Conservation (phyloP, 2,888 invertebrate species). For the Mechanitis mazaeus region DNA sequence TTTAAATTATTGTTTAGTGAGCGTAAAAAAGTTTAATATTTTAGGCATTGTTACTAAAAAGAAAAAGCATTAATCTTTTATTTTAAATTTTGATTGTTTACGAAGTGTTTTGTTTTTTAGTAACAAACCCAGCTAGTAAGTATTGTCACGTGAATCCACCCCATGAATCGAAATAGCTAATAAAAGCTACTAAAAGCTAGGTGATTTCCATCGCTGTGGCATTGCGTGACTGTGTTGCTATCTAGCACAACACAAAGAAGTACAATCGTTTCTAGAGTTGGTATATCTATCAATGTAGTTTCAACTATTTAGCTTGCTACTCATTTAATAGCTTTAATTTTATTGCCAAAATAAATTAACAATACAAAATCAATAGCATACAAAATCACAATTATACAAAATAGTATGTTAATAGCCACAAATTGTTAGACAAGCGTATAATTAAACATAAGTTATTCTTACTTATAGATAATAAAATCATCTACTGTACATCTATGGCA, state of each 20-base stretch:
- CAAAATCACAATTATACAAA: neutral
- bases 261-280: slow-evolving; percentile 19
- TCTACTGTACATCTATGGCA: slow-evolving; percentile 47
- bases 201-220: slow-evolving; percentile 26
- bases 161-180: slow-evolving; percentile 25
- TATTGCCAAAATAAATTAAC: neutral
- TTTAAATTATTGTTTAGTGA: neutral
- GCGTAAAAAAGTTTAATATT: neutral
- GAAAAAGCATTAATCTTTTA: too few relatives aligned
- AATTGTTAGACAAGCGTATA: neutral
- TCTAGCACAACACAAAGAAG: slow-evolving; percentile 23
- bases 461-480: slow-evolving; percentile 34
- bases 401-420: neutral
- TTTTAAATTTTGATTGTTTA: too few relatives aligned
- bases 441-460: slow-evolving; percentile 17
- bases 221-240: slow-evolving; percentile 29
- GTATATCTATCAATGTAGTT: neutral
- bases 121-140: neutral
- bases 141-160: slow-evolving; percentile 18
- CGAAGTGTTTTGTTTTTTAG: too few relatives aligned
- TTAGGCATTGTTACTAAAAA: too few relatives aligned
- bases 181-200: slow-evolving; percentile 28
- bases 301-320: too few relatives aligned
- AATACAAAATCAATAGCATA: neutral
- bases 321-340: too few relatives aligned